Base-by-base conservation (phyloP, 2,888 invertebrate species). In the Lasius platythorax region DNA sequence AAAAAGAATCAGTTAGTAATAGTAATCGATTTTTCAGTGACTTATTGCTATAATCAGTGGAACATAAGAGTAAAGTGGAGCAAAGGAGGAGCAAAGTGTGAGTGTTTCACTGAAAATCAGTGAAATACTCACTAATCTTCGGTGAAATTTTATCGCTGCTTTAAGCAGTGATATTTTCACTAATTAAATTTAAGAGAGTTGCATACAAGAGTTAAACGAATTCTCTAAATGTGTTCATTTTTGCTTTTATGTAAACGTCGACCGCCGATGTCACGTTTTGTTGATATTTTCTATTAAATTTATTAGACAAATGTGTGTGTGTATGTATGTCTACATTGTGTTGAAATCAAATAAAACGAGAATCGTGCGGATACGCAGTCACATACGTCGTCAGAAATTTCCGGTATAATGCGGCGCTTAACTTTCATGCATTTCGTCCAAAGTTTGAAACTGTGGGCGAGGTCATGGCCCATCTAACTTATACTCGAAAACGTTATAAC, bases 391-490 rank as follows among this genome's bases (percentile, higher is more conserved):
- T 2, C 53, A 30, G 30, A 43, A 79, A 70, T 70, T 79, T 72
- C 58, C 15, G 5, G 56, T 70, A 70, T 58, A 72, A 72, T 58
- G 43, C 11, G 43, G 43, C 56, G 56, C 56, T 79, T 79, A 70
- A 79, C 72, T 79, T 79, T 43, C 72, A 40, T 23, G 11, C 56
- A 23, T 70, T 79, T 79, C 23, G 72, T 11, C 12, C n/a, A 63
- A 82, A 76, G 76, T 82, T 78, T 78, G 72, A 61, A 37, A 40
- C 28, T 46, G 23, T 58, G 23, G 64, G 40, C 33, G 70, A 66
- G 83, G 83, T 85, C 75, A 83, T 64, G 83, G 76, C 30, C 33
- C 67, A 85, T 70, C 70, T 70, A 70, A 78, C 82, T 85, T 83
- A 76, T 76, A 68, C 85, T 76, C 70, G 61, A 72, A 68, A 85